phyloP scores from a whole-genome alignment of 2,797 vertebrate genomes.

The Microctenopoma lineatum region DNA sequence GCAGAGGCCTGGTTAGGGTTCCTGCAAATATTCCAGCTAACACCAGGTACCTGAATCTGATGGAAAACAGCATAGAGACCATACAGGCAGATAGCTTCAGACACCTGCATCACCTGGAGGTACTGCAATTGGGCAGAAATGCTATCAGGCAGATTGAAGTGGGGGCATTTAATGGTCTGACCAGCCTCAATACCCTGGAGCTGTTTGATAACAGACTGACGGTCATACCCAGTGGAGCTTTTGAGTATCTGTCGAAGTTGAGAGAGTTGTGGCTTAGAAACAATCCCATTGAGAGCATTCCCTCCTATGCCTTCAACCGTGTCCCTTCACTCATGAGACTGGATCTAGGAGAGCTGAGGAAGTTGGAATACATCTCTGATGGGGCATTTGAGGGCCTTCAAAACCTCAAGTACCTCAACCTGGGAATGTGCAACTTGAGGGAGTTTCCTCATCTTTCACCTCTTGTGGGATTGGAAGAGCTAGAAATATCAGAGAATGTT shows the following conservation, averaged over 20 bases:
- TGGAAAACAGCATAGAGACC: constrained; percentile 98
- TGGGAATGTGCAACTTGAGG: constrained; percentile 96
- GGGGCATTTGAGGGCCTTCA: constrained; percentile 96
- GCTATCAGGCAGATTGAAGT: constrained; percentile 97
- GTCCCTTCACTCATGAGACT: constrained; percentile 97
- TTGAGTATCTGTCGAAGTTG: constrained; percentile 97
- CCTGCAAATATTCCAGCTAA: constrained; percentile 93
- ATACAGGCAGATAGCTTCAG: constrained; percentile 97
- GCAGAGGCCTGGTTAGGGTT: constrained; percentile 90
- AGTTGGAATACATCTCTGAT: constrained; percentile 97
- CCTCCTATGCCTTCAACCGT: constrained; percentile 96
- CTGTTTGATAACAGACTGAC: constrained; percentile 98
- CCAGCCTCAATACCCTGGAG: constrained; percentile 98
- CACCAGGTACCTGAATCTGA: constrained; percentile 96
- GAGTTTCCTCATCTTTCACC: constrained; percentile 95
- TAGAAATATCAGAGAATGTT: constrained; percentile 97
- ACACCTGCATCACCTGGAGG: constrained; percentile 95
- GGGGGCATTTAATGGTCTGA: constrained; percentile 95
- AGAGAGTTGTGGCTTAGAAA: constrained; percentile 97
- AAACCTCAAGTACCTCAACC: constrained; percentile 97
- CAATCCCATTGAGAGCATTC: constrained; percentile 98
- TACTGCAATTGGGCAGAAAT: constrained; percentile 95
- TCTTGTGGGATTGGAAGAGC: constrained; percentile 92
- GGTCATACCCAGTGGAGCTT: constrained; percentile 96
- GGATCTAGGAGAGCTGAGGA: constrained; percentile 95